Conservation (phyloP, 2,888 invertebrate genomes). For the Dichetophora obliterata region DNA sequence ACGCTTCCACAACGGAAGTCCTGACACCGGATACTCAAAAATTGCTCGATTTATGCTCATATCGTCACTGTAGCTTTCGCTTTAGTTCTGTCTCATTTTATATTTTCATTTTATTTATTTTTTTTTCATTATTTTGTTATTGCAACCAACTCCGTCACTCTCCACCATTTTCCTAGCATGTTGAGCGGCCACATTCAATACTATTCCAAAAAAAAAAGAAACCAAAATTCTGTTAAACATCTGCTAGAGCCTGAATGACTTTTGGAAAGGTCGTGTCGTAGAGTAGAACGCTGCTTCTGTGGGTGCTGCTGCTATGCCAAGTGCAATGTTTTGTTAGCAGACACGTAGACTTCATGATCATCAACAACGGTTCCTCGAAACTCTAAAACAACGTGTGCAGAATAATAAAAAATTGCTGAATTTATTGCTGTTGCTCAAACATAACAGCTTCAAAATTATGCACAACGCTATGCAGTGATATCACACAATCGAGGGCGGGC, state of each 20-base stretch:
- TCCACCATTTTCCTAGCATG: neutral
- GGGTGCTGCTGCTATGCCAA: neutral
- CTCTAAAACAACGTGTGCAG: conserved; percentile 15
- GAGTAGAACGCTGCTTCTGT: too few relatives aligned
- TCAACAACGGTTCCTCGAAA: conserved; percentile 13
- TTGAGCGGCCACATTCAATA: conserved; percentile 14
- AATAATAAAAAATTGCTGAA: conserved; percentile 23
- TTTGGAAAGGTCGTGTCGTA: neutral
- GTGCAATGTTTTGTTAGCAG: neutral
- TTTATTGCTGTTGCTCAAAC: neutral
- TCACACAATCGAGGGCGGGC: too few relatives aligned
- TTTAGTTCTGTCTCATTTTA: neutral
- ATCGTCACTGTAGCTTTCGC: neutral
- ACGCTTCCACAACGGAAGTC: conserved; percentile 4
- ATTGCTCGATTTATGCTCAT: too few relatives aligned
- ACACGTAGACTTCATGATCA: conserved; percentile 25
- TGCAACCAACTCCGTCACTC: neutral
- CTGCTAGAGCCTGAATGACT: neutral
- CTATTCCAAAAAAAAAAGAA: neutral
- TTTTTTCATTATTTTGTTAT: neutral
- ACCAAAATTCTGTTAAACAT: neutral
- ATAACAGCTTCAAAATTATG: neutral
- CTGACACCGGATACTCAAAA: conserved; percentile 13
- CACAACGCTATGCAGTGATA: neutral
- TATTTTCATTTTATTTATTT: neutral